phyloP scores from a whole-genome alignment of 1,140 invertebrate genomes.

The Tetramorium alpestre region DNA sequence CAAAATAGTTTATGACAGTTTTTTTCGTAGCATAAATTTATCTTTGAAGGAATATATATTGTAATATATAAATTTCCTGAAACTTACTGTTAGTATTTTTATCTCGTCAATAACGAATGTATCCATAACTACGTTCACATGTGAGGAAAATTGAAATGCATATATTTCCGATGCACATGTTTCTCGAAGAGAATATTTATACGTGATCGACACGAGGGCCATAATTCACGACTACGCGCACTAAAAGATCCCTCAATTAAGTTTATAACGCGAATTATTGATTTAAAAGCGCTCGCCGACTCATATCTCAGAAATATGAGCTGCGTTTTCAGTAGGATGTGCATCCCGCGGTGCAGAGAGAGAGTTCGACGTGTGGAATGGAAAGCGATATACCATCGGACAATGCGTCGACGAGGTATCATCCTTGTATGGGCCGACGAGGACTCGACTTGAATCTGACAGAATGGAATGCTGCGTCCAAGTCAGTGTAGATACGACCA shows the following conservation, averaged over 20 bases:
- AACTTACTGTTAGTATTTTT: background rate
- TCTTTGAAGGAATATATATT: background rate
- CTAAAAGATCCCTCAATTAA: slow-evolving; percentile 18
- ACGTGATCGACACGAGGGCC: background rate
- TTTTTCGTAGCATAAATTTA: background rate
- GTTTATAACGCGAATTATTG: slow-evolving; percentile 42
- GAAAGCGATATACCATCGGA: background rate
- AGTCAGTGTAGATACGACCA: background rate
- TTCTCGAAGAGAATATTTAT: slow-evolving; percentile 9
- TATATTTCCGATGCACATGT: background rate
- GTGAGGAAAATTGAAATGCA: background rate
- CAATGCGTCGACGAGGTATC: slow-evolving; percentile 22
- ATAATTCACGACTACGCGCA: background rate
- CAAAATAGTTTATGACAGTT: background rate
- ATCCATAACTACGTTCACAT: background rate
- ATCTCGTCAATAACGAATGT: background rate
- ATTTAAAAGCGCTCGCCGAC: slow-evolving; percentile 20
- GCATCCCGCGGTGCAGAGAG: slow-evolving; percentile 10
- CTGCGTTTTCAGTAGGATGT: background rate
- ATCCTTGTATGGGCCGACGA: slow-evolving; percentile 11
- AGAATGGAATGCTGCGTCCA: slow-evolving; percentile 25
- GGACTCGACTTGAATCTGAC: slow-evolving; percentile 24
- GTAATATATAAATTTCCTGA: background rate
- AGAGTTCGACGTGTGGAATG: background rate
- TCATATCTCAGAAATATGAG: slow-evolving; percentile 38